A percentile compares a stretch with the other conserved stretches of the same genome.
Evolutionary conservation across 2,113 vertebrate genomes (phyloP).

Genomic region (Charina bottae): DNA sequence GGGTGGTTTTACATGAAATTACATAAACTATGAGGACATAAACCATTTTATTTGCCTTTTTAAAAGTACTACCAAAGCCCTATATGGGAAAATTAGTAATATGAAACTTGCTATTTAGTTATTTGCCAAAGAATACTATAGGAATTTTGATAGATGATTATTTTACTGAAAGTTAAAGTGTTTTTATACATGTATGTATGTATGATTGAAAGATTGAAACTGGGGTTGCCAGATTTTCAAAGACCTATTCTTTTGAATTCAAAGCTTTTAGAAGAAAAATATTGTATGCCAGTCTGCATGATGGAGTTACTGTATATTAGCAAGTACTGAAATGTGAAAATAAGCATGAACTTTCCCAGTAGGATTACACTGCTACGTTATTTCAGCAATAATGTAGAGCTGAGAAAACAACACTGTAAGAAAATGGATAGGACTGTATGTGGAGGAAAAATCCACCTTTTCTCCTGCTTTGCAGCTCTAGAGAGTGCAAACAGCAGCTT

Average conservation of each 20-base stretch:
- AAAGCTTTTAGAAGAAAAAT: not conserved
- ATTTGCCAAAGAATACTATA: not conserved
- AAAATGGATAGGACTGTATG: not conserved
- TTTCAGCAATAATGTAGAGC: not conserved
- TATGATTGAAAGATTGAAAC: not conserved
- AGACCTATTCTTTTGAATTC: not conserved
- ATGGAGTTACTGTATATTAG: not conserved
- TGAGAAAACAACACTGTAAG: not conserved
- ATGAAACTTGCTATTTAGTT: not conserved
- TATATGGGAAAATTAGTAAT: not conserved
- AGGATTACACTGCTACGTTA: not conserved
- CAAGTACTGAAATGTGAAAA: slow-evolving; percentile 2
- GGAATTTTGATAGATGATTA: not conserved
- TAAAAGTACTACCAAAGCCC: not conserved
- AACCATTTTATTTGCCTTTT: not conserved
- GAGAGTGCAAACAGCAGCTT: not conserved
- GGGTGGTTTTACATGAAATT: not conserved
- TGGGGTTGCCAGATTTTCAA: not conserved
- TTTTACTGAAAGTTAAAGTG: not conserved
- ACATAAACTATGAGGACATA: not conserved
- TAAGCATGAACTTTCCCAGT: slow-evolving; percentile 10
- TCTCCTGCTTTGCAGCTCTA: not conserved
- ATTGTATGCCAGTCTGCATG: not conserved
- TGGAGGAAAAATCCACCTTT: not conserved
- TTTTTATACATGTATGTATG: not conserved